Conservation (phyloP, 1,140 invertebrate genomes). For the Bombus vancouverensis region DNA sequence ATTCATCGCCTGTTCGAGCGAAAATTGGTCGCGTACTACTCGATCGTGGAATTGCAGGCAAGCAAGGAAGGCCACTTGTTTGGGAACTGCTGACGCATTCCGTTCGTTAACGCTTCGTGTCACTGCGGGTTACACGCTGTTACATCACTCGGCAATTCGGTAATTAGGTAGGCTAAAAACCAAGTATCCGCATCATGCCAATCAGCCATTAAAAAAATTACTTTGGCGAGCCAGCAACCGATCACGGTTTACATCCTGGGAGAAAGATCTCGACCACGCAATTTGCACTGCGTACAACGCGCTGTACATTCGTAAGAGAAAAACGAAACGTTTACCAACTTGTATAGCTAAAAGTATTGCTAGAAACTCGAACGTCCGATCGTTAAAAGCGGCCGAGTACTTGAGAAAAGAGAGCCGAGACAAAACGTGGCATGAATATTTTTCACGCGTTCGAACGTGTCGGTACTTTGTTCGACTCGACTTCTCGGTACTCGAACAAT, state of each 20-base stretch:
- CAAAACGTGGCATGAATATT: accelerated
- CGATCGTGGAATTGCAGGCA: background rate
- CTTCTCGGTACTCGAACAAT: background rate
- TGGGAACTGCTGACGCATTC: slow-evolving; percentile 14
- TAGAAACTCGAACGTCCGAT: no score
- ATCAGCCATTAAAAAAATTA: slow-evolving; percentile 22
- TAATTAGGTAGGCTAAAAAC: slow-evolving; percentile 38
- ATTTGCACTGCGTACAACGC: background rate
- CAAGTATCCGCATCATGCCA: slow-evolving; percentile 44
- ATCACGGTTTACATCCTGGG: slow-evolving; percentile 2
- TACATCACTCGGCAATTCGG: slow-evolving; percentile 34
- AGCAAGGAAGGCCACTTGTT: background rate
- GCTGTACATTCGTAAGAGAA: background rate
- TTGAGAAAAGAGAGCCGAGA: no score
- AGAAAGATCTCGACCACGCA: background rate
- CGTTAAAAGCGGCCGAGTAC: no score
- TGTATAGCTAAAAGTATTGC: no score
- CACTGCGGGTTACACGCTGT: slow-evolving; percentile 14
- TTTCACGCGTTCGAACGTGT: no score
- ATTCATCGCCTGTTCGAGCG: background rate
- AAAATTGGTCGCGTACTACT: background rate
- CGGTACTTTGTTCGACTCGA: background rate
- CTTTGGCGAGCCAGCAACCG: slow-evolving; percentile 17
- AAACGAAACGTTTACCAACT: no score
- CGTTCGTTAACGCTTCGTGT: slow-evolving; percentile 8